Base-by-base conservation (phyloP, 2,113 vertebrate species). In the Parus major region DNA sequence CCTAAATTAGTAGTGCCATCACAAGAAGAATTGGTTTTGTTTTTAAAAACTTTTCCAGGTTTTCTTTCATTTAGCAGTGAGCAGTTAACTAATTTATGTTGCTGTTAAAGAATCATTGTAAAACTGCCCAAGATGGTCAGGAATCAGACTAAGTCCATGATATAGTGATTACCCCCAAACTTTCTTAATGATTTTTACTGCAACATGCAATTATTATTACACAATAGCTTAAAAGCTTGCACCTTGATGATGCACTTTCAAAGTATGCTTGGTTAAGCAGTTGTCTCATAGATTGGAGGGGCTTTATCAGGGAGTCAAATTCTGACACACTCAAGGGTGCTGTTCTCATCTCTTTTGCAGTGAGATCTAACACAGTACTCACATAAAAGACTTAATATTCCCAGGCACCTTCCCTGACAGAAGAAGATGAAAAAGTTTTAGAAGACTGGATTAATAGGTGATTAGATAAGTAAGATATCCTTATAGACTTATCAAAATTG, bases 161-260 rank as follows among this genome's bases (percentile, higher is more conserved):
- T 64, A 82, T 15, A 81, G 83, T 86, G 95, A 89, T 94, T 91
- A 81, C 16, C 53, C 71, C 59, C 39, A 83, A 76, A 93, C 80
- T 95, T 93, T 96, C 77, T 73, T 89, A 95, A 95, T 95, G 56
- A 61, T 93, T 97, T 93, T 96, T 56, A 76, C 47, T 80, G 85
- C 86, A 94, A 87, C 65, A 47, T 77, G 14, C 94, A 90, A 96
- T 97, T 97, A 96, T 73, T 94, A 82, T 97, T 96, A 80, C 84
- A 82, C 81, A 96, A 94, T 59, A 52, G 20, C 52, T 78, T 78
- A 82, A 82, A 83, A 92, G 85, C 75, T 86, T 92, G n/a, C 68
- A 68, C 86, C 80, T 89, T 75, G 83, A 50, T 96, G 95, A 93
- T 90, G 49, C 50, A 83, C 33, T 90, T 94, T 75, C 46, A 86